Conservation (phyloP, 2,113 vertebrate species). For the Rousettus leschenaultii region DNA sequence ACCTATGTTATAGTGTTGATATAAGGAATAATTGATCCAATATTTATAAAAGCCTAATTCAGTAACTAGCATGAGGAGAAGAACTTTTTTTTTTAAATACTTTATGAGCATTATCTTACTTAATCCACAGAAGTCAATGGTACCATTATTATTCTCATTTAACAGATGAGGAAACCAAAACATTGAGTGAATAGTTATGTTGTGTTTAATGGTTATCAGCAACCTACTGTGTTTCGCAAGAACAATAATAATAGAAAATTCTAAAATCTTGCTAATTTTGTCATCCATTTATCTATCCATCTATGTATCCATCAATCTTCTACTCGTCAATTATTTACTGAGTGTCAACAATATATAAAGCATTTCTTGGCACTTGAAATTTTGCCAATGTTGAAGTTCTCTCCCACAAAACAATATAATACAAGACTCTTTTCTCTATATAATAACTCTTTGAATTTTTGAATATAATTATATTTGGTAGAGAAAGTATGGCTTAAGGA, state of each 20-base stretch:
- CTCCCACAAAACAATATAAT: not conserved
- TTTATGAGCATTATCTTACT: not conserved
- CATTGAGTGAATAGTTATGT: not conserved
- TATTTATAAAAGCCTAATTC: not conserved
- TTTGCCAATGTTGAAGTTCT: not conserved
- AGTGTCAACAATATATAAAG: not conserved
- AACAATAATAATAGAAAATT: not conserved
- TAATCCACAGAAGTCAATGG: not conserved
- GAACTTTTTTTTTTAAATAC: not conserved
- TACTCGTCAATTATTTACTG: not conserved
- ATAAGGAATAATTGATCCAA: not conserved
- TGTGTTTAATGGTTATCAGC: not conserved
- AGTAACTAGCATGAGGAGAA: not conserved
- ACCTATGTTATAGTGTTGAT: not conserved
- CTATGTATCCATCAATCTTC: not conserved
- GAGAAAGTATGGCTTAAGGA: not conserved
- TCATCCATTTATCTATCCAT: not conserved
- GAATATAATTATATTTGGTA: not conserved
- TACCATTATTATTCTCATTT: not conserved
- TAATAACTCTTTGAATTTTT: not conserved
- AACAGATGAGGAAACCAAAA: not conserved
- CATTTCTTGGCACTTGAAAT: not conserved
- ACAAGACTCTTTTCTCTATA: not conserved
- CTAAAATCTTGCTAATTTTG: not conserved
- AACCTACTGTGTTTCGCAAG: not conserved